Percentiles rank a stretch among this genome's conserved stretches.
These are phyloP conservation scores for Argynnis bischoffii DNA, from an alignment of 2,888 invertebrate species.

Conservation along the genomic window DNA sequence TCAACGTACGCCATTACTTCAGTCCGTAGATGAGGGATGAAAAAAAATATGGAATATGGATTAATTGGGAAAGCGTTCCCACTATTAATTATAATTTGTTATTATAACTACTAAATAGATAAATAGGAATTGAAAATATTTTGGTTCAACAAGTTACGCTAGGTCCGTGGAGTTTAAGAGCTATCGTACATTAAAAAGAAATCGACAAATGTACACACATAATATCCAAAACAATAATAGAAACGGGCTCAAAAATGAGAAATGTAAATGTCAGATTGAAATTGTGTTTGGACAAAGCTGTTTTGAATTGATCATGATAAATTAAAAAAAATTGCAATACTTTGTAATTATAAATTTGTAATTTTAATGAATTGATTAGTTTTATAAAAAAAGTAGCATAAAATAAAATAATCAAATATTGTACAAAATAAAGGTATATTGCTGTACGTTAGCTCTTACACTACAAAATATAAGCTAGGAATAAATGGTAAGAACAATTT, in stretches of 20 bases:
- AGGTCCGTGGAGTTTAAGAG: conserved; percentile 2
- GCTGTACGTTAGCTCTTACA: background rate
- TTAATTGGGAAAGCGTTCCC: conserved; percentile 26
- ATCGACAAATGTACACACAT: no score
- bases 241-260: no score
- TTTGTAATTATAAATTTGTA: no score
- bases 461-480: background rate
- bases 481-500: conserved; percentile 5
- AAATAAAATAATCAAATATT: background rate
- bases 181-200: background rate
- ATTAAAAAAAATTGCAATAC: no score
- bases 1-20: background rate
- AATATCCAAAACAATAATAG: no score
- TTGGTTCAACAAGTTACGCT: conserved; percentile 25
- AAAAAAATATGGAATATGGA: conserved; percentile 36
- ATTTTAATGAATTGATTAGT: no score
- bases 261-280: no score
- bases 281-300: no score
- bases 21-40: conserved; percentile 23
- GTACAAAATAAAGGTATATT: background rate
- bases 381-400: no score
- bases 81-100: conserved; percentile 35
- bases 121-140: conserved; percentile 34
- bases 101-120: conserved; percentile 34
- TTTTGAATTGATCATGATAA: no score